These are phyloP conservation scores for Herpailurus yagouaroundi DNA, from an alignment of 2,113 vertebrate species.

Conservation along the genomic window DNA sequence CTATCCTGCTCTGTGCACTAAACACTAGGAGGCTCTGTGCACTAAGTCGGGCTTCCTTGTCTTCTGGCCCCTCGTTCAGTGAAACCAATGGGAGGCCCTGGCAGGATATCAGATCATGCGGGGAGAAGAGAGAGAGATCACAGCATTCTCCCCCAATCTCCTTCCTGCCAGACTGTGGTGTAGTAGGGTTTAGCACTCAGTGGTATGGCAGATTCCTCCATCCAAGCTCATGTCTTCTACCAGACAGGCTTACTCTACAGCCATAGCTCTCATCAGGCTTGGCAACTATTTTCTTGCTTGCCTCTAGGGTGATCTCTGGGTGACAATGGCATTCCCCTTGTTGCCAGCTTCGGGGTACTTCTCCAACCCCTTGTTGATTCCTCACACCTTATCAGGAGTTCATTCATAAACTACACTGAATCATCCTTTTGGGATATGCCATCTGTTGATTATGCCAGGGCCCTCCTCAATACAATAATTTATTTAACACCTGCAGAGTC, in stretches of 20 bases:
- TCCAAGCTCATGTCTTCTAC: not conserved
- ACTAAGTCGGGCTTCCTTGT: not conserved
- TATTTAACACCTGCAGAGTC: not conserved
- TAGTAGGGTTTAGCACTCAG: not conserved
- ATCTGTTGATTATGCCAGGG: not conserved
- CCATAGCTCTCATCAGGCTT: not conserved
- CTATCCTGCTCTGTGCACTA: not conserved
- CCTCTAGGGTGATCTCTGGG: not conserved
- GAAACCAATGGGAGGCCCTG: not conserved
- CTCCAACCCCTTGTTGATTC: not conserved
- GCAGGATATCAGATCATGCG: not conserved
- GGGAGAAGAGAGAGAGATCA: not conserved
- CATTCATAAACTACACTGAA: not conserved
- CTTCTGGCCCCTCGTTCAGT: not conserved
- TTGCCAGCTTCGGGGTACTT: not conserved
- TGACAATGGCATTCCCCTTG: not conserved
- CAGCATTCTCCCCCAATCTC: not conserved
- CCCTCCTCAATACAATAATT: not conserved
- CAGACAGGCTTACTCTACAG: not conserved
- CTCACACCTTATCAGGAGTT: not conserved
- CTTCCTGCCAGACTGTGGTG: not conserved
- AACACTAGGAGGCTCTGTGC: not conserved
- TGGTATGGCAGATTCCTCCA: not conserved
- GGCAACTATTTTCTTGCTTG: not conserved
- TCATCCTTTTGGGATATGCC: not conserved